Evolutionary conservation across 2,888 invertebrate genomes (phyloP), one percentile per base, ranked within the genome.

Genomic region (Enchytraeus crypticus): DNA sequence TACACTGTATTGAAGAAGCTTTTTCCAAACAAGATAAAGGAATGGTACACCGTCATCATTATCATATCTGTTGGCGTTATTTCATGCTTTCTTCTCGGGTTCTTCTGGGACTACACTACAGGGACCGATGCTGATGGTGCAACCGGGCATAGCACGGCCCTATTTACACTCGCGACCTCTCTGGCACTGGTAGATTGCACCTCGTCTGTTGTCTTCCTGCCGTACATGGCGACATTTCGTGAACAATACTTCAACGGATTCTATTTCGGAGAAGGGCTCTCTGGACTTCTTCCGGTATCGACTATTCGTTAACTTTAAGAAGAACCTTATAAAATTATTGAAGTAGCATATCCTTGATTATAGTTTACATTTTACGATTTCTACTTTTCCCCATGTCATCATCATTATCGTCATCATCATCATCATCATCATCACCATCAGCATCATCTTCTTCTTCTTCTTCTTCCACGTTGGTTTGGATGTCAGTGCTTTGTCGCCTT

Each of bases 171-270:
- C 14, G 85, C 86, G 3, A 86, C 87, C 74, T 84, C 84, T 71
- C 82, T 86, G 63, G 85, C 87, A 18, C 77, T 87, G 33, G 87
- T 88, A n/a, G 89, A 90, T 65, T 89, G 90, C 76, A 89, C 89
- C 23, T 89, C 89, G 68, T 89, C 90, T 0, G 88, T 92, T 61
- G 81, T 90, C 14, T 92, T 89, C 75, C 85, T 91, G 80, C 91
- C 91, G 5, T 90, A 87, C 77, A 85, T 92, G 84, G 84, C 81
- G 1, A 70, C 76, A 69, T 89, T 87, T 74, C 75, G 77, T 32
- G 85, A 86, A 61, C 82, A 84, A 54, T 92, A 90, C 74, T 81
- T 92, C 68, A 85, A 87, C 1, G 88, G 89, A 0, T 90, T 88
- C 76, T 85, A 90, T 64, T 85, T 88, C 60, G 90, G 90, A 18